phyloP scores from a whole-genome alignment of 1,140 invertebrate genomes.

The Macrocentrus cingulum region DNA sequence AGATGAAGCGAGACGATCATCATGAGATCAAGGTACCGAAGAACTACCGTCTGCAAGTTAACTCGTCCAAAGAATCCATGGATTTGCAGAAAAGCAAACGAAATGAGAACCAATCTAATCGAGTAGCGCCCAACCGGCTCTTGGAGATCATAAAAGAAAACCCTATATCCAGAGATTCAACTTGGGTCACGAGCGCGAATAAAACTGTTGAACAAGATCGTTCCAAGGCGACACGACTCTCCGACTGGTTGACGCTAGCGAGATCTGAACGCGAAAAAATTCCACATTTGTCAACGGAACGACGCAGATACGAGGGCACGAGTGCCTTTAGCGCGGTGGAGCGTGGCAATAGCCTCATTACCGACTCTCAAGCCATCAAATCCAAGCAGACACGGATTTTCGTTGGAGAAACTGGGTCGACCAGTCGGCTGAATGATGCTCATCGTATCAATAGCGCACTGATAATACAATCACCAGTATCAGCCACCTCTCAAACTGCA shows the following conservation, averaged over 20 bases:
- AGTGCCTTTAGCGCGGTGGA: slow-evolving; percentile 17
- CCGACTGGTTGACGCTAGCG: slow-evolving; percentile 61
- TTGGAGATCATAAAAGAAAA: slow-evolving; percentile 62
- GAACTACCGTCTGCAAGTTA: slow-evolving; percentile 41
- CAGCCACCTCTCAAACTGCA: slow-evolving; percentile 10
- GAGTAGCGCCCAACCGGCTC: slow-evolving; percentile 48
- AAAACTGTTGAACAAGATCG: slow-evolving; percentile 39
- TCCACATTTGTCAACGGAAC: slow-evolving; percentile 5
- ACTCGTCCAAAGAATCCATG: slow-evolving; percentile 10
- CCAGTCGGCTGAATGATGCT: slow-evolving; percentile 5
- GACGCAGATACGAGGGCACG: not conserved
- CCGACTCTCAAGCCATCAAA: slow-evolving; percentile 14
- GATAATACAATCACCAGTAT: slow-evolving; percentile 29
- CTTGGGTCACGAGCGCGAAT: slow-evolving; percentile 1
- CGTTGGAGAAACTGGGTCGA: slow-evolving; percentile 1
- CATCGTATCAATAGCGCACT: slow-evolving; percentile 38
- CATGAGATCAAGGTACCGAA: slow-evolving; percentile 37
- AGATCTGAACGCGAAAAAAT: slow-evolving; percentile 35
- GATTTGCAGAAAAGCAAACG: slow-evolving; percentile 22
- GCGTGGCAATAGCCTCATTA: slow-evolving; percentile 1
- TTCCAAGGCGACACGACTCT: slow-evolving; percentile 54
- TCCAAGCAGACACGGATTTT: slow-evolving; percentile 12
- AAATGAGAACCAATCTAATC: slow-evolving; percentile 19
- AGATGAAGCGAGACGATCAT: slow-evolving; percentile 27
- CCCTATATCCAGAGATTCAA: slow-evolving; percentile 23